Percentiles rank a stretch among this genome's conserved stretches.
These are phyloP conservation scores for Paramormyrops hopkinsi DNA, from an alignment of 2,797 vertebrate genomes.

Conservation along the genomic window DNA sequence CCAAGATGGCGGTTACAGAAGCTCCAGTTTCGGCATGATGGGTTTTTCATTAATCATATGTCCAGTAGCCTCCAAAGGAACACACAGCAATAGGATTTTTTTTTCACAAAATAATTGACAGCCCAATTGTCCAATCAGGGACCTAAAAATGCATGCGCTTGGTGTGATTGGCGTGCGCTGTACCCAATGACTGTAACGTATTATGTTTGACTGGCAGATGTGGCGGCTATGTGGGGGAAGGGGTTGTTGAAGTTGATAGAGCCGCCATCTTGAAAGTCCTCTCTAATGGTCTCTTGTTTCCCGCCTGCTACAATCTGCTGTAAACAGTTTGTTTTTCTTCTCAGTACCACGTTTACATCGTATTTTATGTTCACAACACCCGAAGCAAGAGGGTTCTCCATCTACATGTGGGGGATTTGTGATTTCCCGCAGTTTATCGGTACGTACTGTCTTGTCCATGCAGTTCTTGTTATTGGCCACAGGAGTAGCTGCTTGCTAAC, in stretches of 20 bases:
- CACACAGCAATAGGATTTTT: neutral
- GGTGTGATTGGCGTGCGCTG: constrained; percentile 21
- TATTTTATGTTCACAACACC: constrained; percentile 35
- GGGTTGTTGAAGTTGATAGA: constrained; percentile 63
- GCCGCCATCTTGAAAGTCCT: constrained; percentile 74
- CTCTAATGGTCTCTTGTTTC: constrained; percentile 59
- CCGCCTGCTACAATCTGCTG: constrained; percentile 64
- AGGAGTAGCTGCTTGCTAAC: constrained; percentile 29
- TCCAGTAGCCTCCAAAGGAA: neutral
- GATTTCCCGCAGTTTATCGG: constrained; percentile 53
- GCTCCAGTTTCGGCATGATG: constrained; percentile 10
- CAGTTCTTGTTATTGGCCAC: constrained; percentile 44
- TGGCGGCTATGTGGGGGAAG: constrained; percentile 59
- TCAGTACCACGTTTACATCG: constrained; percentile 16
- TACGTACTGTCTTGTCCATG: constrained; percentile 52
- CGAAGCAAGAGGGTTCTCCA: constrained; percentile 44
- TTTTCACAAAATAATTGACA: constrained; percentile 12
- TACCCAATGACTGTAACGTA: constrained; percentile 47
- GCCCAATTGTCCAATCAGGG: neutral
- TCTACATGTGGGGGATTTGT: constrained; percentile 53
- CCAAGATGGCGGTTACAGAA: constrained; percentile 6
- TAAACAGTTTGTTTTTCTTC: constrained; percentile 49
- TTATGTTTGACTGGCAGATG: constrained; percentile 47
- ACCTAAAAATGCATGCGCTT: neutral
- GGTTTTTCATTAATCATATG: neutral